A percentile compares a stretch with the other conserved stretches of the same genome.
Conservation (phyloP, 2,113 vertebrate species). For the Benitochromis conjunctus region DNA sequence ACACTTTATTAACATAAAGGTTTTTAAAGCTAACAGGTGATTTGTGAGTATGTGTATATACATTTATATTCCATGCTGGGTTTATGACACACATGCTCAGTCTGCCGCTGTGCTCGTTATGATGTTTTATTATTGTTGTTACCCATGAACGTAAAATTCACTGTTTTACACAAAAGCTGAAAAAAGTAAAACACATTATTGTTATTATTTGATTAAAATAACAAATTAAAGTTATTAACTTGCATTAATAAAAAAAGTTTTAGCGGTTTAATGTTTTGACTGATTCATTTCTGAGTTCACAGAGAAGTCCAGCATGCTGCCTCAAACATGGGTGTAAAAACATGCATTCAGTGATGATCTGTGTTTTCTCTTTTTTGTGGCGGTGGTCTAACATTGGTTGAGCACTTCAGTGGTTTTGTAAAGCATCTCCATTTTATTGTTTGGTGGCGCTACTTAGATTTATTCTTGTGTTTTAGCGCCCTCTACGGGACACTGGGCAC, state of each 20-base stretch:
- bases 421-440: background rate
- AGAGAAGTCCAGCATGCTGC: background rate
- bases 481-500: background rate
- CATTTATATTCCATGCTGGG: no score
- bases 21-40: background rate
- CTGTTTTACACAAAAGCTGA: background rate
- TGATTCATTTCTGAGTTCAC: no score
- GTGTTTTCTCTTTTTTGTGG: no score
- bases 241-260: background rate
- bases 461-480: background rate
- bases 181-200: background rate
- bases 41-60: no score
- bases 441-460: background rate
- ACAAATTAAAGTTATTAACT: background rate
- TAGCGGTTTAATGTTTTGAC: fast-evolving
- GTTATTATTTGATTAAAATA: background rate
- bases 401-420: fast-evolving
- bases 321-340: background rate
- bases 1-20: background rate
- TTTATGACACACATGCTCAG: background rate
- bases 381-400: no score
- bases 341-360: background rate
- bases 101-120: fast-evolving
- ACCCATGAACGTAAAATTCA: background rate
- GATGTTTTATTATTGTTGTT: background rate